Base-by-base conservation (phyloP, 2,888 invertebrate genomes). In the Ceraclea dissimilis region DNA sequence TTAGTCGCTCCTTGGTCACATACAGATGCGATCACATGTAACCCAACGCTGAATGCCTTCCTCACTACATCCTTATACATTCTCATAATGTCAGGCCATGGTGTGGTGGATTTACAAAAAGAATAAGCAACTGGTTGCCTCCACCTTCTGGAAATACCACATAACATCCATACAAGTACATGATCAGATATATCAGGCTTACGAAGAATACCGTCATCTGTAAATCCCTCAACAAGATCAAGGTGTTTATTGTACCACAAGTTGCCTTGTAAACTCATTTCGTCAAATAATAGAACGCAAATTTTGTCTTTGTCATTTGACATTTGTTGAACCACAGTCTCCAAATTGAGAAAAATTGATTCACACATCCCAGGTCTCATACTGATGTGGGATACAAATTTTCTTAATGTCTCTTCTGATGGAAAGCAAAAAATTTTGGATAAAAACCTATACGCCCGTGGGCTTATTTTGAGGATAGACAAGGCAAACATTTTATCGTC, bases 1-100 rank as follows among this genome's bases (percentile, higher is more conserved):
- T 46, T 46, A 10, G 46, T n/a, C 8, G 46, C 20, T n/a, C 46
- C 46, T 19, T 46, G 46, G 46, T 46, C 46, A 46, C 46, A 46
- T 18, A 46, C 46, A 4, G 46, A 46, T 18, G 46, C 20, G 11
- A 46, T 20, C 13, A 46, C 20, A n/a, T 19, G 10, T 8, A 46
- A 46, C 18, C 43, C 43, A 8, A 43, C 13, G 2, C 6, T 13
- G 2, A 13, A 13, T 5, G 5, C 43, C 43, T 43, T 43, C 13
- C 13, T 43, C 13, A 43, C 43, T 17, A 43, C 4, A 43, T 16
- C 5, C 13, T 43, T 43, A 43, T 16, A 43, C 6, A 8, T 43
- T 16, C 13, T 5, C 43, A 43, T 43, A 5, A 43, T 43, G 13
- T 43, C 13, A 8, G n/a, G 43, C n/a, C 17, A 43, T 43, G 43